phyloP scores from a whole-genome alignment of 2,113 vertebrate genomes.

The Butastur rufipennis region DNA sequence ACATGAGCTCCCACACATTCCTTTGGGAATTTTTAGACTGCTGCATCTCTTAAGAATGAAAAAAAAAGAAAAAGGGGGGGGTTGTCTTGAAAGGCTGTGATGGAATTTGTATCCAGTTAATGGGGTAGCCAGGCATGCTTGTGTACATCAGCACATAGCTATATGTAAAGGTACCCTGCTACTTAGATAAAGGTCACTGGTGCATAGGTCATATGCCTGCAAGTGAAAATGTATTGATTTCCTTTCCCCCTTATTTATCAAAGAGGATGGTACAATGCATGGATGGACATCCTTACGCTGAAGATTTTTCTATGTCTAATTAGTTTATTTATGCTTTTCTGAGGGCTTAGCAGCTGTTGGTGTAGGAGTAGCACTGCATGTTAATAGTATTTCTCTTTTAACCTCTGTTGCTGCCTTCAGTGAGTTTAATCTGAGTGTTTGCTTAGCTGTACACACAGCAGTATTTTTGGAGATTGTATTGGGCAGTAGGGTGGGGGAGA shows the following conservation, averaged over 20 bases:
- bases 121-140: background rate
- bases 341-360: conserved; percentile 22
- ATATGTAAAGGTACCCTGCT: background rate
- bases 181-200: background rate
- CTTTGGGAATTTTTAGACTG: conserved; percentile 59
- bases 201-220: background rate
- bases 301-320: background rate
- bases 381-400: conserved; percentile 19
- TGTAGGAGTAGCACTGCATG: conserved; percentile 12
- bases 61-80: background rate
- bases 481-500: background rate
- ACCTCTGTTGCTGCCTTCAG: background rate
- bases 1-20: conserved; percentile 57
- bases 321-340: conserved; percentile 47
- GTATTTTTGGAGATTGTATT: background rate
- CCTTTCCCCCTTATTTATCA: background rate
- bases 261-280: background rate
- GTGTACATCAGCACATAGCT: background rate
- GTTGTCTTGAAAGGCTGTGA: background rate
- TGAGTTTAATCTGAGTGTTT: conserved; percentile 30
- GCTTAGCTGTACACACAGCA: background rate
- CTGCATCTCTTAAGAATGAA: background rate
- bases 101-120: background rate
- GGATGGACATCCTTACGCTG: background rate
- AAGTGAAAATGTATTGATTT: background rate